Base-by-base conservation (phyloP, 2,888 invertebrate species). In the Mythimna impura region DNA sequence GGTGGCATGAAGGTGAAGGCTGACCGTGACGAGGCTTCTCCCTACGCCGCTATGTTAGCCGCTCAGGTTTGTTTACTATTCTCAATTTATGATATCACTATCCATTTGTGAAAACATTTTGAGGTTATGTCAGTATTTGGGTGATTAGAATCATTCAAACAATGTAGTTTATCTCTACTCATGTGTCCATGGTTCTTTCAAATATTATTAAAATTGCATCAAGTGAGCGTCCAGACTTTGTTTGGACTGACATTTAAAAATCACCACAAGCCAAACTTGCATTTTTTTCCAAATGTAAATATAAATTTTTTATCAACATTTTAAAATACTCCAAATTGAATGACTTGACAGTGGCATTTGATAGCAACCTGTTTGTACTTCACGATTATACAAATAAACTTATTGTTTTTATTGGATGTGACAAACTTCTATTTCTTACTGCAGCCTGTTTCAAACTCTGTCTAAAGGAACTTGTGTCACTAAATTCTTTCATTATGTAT, bases 31-130 rank as follows among this genome's bases (percentile, higher is more conserved):
- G 99, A 99, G 96, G 99, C 99, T 83, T 99, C 99, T 63, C 99
- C 99, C 64, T 99, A 99, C 93, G 99, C 99, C 91, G 99, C 99
- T 97, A 99, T 99, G 99, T 99, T 99, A 96, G 99, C 99, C 89
- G 99, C 99, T 85, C 99, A 99, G 97, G 98, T 98, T 84, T 80
- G 91, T 93, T 83, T 85, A 73, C 61, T 14, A 36, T 22, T 34
- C 50, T 47, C 40, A n/a, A 20, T 17, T n/a, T 61, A 69, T 17
- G n/a, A 57, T 71, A 67, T 43, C n/a, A 34, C 64, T 54, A 54
- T 40, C 34, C 9, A 62, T 25, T 52, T 43, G 6, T 9, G 22
- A 79, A 47, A 47, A 43, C 34, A 60, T 73, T 90, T 90, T 86
- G 73, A 90, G 93, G 93, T 93, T 92, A 92, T 88, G 55, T 60